Base-by-base conservation (phyloP, 2,888 invertebrate species). In the Vanessa cardui region DNA sequence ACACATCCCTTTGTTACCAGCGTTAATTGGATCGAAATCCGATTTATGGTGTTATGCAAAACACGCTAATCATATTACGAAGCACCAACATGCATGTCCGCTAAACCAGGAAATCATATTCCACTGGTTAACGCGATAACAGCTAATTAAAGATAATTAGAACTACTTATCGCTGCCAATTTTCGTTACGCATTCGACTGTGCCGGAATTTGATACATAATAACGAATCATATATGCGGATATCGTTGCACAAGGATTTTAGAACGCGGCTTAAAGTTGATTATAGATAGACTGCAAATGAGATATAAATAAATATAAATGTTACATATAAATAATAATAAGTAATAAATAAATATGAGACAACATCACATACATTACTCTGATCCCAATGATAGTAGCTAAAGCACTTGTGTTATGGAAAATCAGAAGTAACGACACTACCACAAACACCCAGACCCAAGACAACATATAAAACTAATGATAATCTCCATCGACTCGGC, bases 21-120 rank as follows among this genome's bases (percentile, higher is more conserved):
- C 21, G 60, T 20, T 47, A 69, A 66, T 58, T 52, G 33, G 39
- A n/a, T 56, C 50, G 31, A 50, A 56, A 50, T 47, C 58, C 59
- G 69, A 66, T 69, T 59, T 66, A 62, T 58, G 58, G 54, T 49
- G 60, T 58, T 63, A 67, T 70, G 70, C 67, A 64, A 64, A 70
- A 64, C 46, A 33, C 45, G 56, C 54, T 71, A 71, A 71, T 65
- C 62, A 70, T 58, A 52, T 68, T 60, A 68, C 54, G 16, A 33
- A 21, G 60, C 47, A 21, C 16, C 12, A 26, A 26, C 59, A 44
- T 21, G 39, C 18, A 60, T 58, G 65, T 39, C 47, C 68, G 64
- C 54, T 67, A 58, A 54, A 61, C 18, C 70, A 63, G 71, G 71
- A 68, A 71, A 68, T 62, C 62, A 54, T 44, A 26, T 63, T 60